Evolutionary conservation across 2,888 invertebrate species (phyloP), one percentile per base, ranked within the genome.

Genomic region (Ichneumoninae sp.): DNA sequence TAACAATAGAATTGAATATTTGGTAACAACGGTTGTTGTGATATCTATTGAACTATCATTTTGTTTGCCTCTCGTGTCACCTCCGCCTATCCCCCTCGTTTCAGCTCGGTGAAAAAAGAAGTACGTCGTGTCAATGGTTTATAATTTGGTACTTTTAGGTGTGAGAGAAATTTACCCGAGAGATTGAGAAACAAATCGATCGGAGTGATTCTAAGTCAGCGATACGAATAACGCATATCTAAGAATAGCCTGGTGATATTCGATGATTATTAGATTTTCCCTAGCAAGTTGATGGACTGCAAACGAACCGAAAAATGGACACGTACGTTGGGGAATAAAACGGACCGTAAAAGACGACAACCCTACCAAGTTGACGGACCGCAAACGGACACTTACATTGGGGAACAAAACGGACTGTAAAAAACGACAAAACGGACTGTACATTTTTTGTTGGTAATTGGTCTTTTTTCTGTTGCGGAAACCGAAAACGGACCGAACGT

Each of bases 1-100:
- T 81, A 78, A 83, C 70, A 83, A 81, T 85, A 78, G 81, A 83
- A 85, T 75, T 74, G 71, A 78, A 78, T 84, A 81, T 85, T 78
- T 81, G 75, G 80, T 85, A 85, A 71, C 63, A 19, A 79, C 19
- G 36, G 16, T 26, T 5, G 36, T 26, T 65, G 63, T 44, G 40
- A 16, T 33, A 52, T 69, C 50, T 69, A 52, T n/a, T 54, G 44
- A 40, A 74, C 52, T 74, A 78, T 50, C 33, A 60, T 54, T 73
- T 16, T 50, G 8, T 76, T 3, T 47, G 52, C 47, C 10, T 80
- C 63, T 40, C 40, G 57, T 47, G 10, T 57, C 60, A 50, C 63
- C 81, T 81, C 44, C 30, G 77, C 65, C 81, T 47, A 57, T 77
- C 52, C 84, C 74, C 65, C 36, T 60, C 52, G 52, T 77, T 44